These are phyloP conservation scores for Pilophorus perplexus DNA, from an alignment of 2,888 invertebrate species.

Conservation along the genomic window DNA sequence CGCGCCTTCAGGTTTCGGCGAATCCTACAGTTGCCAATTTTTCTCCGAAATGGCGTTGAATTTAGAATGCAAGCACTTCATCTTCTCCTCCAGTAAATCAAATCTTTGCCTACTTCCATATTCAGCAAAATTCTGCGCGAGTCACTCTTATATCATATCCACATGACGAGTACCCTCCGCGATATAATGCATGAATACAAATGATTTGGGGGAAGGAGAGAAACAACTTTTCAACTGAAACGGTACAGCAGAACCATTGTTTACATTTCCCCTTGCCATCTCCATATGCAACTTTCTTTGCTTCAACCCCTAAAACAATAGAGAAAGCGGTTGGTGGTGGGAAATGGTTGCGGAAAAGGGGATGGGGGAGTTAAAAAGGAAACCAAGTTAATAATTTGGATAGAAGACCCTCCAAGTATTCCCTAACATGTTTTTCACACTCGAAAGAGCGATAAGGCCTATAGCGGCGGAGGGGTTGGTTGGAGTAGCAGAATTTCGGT, in stretches of 20 bases:
- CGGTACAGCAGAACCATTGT: conserved; percentile 31
- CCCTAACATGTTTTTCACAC: conserved; percentile 40
- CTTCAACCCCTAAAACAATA: conserved; percentile 31
- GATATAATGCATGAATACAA: conserved; percentile 36
- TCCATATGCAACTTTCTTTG: conserved; percentile 38
- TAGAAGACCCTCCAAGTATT: conserved; percentile 30
- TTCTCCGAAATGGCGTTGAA: too few relatives aligned
- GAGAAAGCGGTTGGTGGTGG: conserved; percentile 13
- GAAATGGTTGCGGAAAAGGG: neutral
- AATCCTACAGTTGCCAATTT: too few relatives aligned
- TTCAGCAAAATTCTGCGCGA: conserved; percentile 2
- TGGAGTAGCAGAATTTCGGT: conserved; percentile 35
- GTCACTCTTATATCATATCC: conserved; percentile 6
- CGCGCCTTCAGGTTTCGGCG: too few relatives aligned
- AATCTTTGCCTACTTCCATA: too few relatives aligned
- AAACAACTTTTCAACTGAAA: conserved; percentile 30
- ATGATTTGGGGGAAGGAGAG: conserved; percentile 21
- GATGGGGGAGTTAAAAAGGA: conserved; percentile 15
- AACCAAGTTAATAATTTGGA: conserved; percentile 39
- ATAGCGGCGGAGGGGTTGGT: conserved; percentile 1
- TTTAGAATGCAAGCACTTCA: too few relatives aligned
- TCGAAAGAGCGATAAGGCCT: conserved; percentile 31
- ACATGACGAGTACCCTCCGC: conserved; percentile 12
- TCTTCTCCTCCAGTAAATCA: too few relatives aligned
- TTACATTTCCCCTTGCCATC: conserved; percentile 32